Conservation (phyloP, 1,140 invertebrate genomes). For the Sycophaga agraensis region DNA sequence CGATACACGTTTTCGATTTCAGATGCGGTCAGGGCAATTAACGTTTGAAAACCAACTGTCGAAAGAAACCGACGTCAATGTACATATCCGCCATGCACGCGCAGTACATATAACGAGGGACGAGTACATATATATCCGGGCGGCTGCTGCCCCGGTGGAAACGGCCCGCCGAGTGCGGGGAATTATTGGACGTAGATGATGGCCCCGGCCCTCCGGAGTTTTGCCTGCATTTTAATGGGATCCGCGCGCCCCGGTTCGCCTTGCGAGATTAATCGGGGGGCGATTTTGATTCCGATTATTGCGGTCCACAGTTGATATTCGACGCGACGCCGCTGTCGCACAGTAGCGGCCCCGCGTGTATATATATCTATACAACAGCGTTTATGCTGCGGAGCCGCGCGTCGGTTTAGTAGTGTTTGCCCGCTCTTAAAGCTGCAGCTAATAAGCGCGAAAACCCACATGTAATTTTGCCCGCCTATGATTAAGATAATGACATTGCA, state of each 20-base stretch:
- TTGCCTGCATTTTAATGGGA: conserved; percentile 27
- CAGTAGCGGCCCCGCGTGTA: no score
- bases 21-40: not conserved
- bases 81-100: not conserved
- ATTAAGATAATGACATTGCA: no score
- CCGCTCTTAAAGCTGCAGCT: not conserved
- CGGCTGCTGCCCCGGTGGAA: no score
- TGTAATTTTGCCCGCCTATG: conserved; percentile 16
- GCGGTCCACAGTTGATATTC: no score
- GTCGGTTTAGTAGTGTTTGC: not conserved
- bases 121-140: no score
- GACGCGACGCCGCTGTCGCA: no score
- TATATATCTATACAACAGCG: no score
- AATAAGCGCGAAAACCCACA: conserved; percentile 14
- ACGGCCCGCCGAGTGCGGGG: not conserved
- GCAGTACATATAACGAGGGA: not conserved
- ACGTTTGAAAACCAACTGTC: not conserved
- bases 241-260: conserved; percentile 14
- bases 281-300: conserved; percentile 10
- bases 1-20: not conserved
- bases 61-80: not conserved
- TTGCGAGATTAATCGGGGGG: conserved; percentile 20
- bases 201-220: conserved; percentile 20
- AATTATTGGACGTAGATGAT: conserved; percentile 34
- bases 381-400: no score